Evolutionary conservation across 2,797 vertebrate genomes (phyloP).

Genomic region (Craterocephalus amniculus): DNA sequence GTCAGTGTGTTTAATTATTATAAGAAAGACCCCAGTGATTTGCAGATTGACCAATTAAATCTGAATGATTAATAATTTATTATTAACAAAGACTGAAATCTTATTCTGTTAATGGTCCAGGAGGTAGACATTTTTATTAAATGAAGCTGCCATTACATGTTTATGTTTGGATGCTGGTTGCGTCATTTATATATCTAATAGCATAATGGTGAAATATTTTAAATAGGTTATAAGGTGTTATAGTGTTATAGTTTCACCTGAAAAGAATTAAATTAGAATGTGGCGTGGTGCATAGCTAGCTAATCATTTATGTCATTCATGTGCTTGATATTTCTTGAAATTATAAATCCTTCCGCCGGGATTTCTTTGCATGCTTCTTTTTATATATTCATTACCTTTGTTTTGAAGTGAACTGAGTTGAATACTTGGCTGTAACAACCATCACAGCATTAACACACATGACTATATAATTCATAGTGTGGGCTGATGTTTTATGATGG

Average conservation of each 20-base stretch:
- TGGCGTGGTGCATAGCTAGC: neutral
- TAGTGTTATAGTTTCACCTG: neutral
- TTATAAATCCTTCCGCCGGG: constrained; percentile 4
- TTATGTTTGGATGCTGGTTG: constrained; percentile 12
- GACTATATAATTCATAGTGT: constrained; percentile 59
- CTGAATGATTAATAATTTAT: constrained; percentile 41
- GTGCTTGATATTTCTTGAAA: neutral
- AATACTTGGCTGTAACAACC: constrained; percentile 75
- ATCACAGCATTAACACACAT: constrained; percentile 73
- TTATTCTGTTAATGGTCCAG: constrained; percentile 20
- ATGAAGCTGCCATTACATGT: neutral
- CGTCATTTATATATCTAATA: constrained; percentile 10
- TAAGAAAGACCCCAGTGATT: constrained; percentile 17
- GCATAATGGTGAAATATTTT: neutral
- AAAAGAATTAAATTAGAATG: constrained; percentile 3
- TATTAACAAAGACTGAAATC: constrained; percentile 19
- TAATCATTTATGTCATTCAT: neutral
- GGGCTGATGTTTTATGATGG: constrained; percentile 72
- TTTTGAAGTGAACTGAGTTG: constrained; percentile 77
- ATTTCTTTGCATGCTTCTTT: constrained; percentile 56
- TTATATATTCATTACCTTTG: constrained; percentile 30
- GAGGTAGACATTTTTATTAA: constrained; percentile 4
- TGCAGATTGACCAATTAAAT: constrained; percentile 32
- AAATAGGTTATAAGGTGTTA: constrained; percentile 5
- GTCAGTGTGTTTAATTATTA: constrained; percentile 20